Conservation (phyloP, 2,113 vertebrate genomes). For the Bos taurus region DNA sequence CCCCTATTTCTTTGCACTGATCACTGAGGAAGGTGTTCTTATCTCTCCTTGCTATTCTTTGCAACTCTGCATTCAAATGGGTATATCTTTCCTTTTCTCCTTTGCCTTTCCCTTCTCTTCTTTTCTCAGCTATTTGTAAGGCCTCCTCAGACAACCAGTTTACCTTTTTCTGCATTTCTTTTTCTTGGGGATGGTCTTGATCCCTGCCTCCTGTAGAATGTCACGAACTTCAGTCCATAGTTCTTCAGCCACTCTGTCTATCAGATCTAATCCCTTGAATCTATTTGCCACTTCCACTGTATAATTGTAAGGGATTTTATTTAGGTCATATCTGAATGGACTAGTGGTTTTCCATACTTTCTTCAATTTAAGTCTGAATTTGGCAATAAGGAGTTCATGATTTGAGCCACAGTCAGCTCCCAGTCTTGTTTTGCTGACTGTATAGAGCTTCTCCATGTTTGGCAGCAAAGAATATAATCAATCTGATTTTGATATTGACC, state of each 20-base stretch:
- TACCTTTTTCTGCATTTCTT: neutral
- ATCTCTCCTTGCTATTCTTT: neutral
- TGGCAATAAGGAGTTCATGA: neutral
- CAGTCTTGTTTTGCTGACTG: neutral
- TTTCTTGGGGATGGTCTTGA: neutral
- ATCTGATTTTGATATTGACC: neutral
- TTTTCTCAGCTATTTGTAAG: neutral
- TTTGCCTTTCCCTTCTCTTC: neutral
- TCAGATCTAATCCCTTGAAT: neutral
- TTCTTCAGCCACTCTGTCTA: neutral
- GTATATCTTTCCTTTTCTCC: neutral
- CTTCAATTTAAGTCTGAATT: neutral
- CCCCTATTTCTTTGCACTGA: neutral
- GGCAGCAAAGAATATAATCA: neutral
- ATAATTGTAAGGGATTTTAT: neutral
- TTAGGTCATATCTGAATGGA: neutral
- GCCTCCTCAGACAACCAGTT: neutral
- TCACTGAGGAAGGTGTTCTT: neutral
- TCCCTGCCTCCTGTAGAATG: neutral
- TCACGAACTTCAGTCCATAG: accelerated
- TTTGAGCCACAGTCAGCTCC: neutral
- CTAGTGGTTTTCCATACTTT: neutral
- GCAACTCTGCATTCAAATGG: neutral
- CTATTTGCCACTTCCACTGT: neutral
- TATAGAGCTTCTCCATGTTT: neutral